These are phyloP conservation scores for Onychostoma macrolepis DNA, from an alignment of 2,113 vertebrate genomes.

Conservation along the genomic window DNA sequence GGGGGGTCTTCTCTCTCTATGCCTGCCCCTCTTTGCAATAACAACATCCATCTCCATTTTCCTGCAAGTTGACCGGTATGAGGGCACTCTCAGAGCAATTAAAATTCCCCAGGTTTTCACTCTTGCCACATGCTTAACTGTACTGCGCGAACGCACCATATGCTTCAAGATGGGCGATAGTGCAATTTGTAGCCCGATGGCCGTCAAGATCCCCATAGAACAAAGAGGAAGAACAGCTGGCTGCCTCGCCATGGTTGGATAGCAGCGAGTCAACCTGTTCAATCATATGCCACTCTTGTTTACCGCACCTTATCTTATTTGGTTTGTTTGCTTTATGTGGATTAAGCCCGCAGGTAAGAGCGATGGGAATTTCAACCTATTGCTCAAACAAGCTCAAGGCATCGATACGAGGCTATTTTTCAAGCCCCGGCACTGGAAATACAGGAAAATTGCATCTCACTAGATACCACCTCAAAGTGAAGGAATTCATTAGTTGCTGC, in stretches of 20 bases:
- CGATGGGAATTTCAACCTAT: not conserved
- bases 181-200: slow-evolving; percentile 55
- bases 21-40: slow-evolving; percentile 53
- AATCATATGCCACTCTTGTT: slow-evolving; percentile 56
- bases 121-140: slow-evolving; percentile 62
- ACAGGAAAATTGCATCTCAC: not conserved
- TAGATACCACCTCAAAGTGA: slow-evolving; percentile 13
- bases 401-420: not conserved
- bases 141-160: slow-evolving; percentile 55
- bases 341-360: slow-evolving; percentile 3
- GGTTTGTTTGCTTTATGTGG: slow-evolving; percentile 37
- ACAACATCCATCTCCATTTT: slow-evolving; percentile 64
- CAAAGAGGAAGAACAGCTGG: slow-evolving; percentile 64
- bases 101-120: slow-evolving; percentile 60
- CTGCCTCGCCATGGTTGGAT: slow-evolving; percentile 52
- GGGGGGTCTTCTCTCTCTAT: slow-evolving; percentile 42
- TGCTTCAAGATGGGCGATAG: slow-evolving; percentile 55
- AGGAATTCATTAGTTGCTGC: slow-evolving; percentile 8
- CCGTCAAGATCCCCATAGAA: slow-evolving; percentile 52
- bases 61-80: slow-evolving; percentile 53
- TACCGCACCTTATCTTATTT: slow-evolving; percentile 49
- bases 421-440: not conserved
- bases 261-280: slow-evolving; percentile 57
- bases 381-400: slow-evolving; percentile 19
- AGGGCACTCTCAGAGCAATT: slow-evolving; percentile 55